Conservation (phyloP, 2,113 vertebrate genomes). For the Uria aalge region DNA sequence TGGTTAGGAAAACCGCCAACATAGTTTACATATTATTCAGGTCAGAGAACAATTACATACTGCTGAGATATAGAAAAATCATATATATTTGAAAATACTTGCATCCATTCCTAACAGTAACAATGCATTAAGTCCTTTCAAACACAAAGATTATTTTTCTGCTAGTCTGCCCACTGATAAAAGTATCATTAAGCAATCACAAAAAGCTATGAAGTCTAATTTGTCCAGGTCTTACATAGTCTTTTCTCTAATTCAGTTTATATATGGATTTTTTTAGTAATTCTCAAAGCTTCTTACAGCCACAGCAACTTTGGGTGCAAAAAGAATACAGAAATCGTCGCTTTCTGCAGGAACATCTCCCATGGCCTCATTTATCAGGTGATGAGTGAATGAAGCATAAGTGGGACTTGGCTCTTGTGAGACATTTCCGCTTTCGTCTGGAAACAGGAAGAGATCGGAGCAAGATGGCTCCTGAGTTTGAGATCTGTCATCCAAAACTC, state of each 20-base stretch:
- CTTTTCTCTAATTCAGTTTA: neutral
- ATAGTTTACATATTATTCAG: neutral
- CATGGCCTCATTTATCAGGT: slow-evolving; percentile 80
- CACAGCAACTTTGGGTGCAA: slow-evolving; percentile 85
- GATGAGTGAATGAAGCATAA: slow-evolving; percentile 81
- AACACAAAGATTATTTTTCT: neutral
- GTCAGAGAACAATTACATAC: neutral
- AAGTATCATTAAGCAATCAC: neutral
- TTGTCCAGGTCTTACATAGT: neutral
- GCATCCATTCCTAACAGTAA: neutral
- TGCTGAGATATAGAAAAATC: neutral
- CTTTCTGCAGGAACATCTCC: slow-evolving; percentile 80
- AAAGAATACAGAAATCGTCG: slow-evolving; percentile 96
- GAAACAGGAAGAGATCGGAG: slow-evolving; percentile 97
- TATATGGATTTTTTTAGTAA: neutral
- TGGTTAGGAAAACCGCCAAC: neutral
- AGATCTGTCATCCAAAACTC: slow-evolving; percentile 75
- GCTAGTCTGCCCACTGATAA: neutral
- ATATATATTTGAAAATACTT: neutral
- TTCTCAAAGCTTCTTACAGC: slow-evolving; percentile 72
- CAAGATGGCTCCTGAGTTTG: slow-evolving; percentile 81
- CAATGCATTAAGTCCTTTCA: neutral
- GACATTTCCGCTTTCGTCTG: slow-evolving; percentile 91
- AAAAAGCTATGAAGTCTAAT: neutral
- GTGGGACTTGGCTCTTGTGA: slow-evolving; percentile 85